phyloP scores from a whole-genome alignment of 2,888 invertebrate species.

The Baronia brevicornis region DNA sequence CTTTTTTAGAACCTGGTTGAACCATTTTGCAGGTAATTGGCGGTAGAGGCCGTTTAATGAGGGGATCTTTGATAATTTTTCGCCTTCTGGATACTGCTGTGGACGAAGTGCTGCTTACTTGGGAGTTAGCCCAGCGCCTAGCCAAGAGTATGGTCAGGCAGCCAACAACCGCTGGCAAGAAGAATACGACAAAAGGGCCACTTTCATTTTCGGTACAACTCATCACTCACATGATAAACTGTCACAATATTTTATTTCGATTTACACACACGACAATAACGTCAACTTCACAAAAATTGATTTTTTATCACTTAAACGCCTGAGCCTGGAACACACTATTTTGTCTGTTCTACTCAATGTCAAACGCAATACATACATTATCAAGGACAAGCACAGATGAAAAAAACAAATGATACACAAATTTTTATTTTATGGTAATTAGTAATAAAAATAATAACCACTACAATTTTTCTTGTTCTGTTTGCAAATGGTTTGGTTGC shows the following conservation, averaged over 20 bases:
- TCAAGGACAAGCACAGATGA: too few relatives aligned
- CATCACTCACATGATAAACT: slow-evolving; percentile 74
- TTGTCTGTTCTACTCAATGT: too few relatives aligned
- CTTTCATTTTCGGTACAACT: slow-evolving; percentile 75
- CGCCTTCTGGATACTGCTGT: slow-evolving; percentile 68
- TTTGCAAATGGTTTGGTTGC: too few relatives aligned
- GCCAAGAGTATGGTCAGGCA: slow-evolving; percentile 70
- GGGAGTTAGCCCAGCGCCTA: slow-evolving; percentile 66
- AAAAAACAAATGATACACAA: too few relatives aligned
- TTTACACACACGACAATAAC: slow-evolving; percentile 22
- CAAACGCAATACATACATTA: too few relatives aligned
- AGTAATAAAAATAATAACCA: too few relatives aligned
- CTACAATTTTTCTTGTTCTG: too few relatives aligned
- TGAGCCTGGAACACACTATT: too few relatives aligned
- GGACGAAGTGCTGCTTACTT: slow-evolving; percentile 60
- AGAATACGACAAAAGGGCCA: slow-evolving; percentile 74
- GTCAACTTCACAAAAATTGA: slow-evolving; percentile 11
- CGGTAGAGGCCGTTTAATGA: slow-evolving; percentile 60
- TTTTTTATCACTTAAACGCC: too few relatives aligned
- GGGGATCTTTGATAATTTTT: slow-evolving; percentile 69
- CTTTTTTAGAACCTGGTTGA: slow-evolving; percentile 55
- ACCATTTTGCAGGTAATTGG: slow-evolving; percentile 63
- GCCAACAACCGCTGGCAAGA: slow-evolving; percentile 70
- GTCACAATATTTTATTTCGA: slow-evolving; percentile 51
- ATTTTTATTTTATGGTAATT: too few relatives aligned